Conservation (phyloP, 2,888 invertebrate genomes). For the Cremastobaeus sp. region DNA sequence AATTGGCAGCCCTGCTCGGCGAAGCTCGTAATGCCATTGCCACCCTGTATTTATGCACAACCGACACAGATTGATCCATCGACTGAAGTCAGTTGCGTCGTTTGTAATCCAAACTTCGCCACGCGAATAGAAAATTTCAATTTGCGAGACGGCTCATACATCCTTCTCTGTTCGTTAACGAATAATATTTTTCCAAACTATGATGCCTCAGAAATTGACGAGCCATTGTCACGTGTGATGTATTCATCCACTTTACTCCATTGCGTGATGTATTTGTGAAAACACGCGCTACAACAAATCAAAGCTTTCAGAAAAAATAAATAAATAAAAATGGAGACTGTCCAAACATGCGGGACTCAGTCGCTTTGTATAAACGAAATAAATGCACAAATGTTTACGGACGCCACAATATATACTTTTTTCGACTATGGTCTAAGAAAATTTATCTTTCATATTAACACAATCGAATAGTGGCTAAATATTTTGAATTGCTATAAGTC, state of each 20-base stretch:
- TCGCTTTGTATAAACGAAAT: too few relatives aligned
- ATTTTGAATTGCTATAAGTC: too few relatives aligned
- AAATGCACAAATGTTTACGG: too few relatives aligned
- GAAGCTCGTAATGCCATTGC: constrained; percentile 33
- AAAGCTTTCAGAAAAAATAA: constrained; percentile 16
- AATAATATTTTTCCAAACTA: constrained; percentile 38
- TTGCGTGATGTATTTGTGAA: constrained; percentile 12
- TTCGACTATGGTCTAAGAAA: too few relatives aligned
- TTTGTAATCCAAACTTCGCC: constrained; percentile 46
- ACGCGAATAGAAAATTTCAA: constrained; percentile 37
- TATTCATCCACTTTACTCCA: constrained; percentile 40
- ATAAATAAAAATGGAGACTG: too few relatives aligned
- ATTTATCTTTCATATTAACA: too few relatives aligned
- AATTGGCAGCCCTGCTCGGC: constrained; percentile 30
- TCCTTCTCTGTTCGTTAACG: constrained; percentile 53
- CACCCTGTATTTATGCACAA: constrained; percentile 41
- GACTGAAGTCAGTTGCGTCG: constrained; percentile 26
- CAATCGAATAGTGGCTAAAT: too few relatives aligned
- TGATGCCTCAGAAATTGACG: constrained; percentile 55
- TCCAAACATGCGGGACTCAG: too few relatives aligned
- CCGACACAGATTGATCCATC: constrained; percentile 40
- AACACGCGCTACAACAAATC: constrained; percentile 49
- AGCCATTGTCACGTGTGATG: constrained; percentile 47
- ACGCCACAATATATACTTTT: too few relatives aligned
- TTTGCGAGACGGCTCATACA: constrained; percentile 32